Evolutionary conservation across 2,113 vertebrate species (phyloP).

Genomic region (Triplophysa dalaica): DNA sequence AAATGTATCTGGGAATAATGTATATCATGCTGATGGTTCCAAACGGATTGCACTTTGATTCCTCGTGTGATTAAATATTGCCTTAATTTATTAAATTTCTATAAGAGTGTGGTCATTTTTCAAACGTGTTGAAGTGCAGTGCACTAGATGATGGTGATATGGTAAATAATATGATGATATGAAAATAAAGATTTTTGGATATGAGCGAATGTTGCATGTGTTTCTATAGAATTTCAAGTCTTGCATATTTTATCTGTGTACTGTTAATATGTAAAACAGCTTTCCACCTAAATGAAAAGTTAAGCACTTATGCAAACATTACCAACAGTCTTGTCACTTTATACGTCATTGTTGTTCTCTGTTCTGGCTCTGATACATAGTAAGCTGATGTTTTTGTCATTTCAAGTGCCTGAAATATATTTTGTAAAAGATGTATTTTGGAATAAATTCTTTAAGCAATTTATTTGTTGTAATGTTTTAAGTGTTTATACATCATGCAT

Average conservation of each 20-base stretch:
- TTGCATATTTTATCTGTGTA: background rate
- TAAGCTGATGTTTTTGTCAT: background rate
- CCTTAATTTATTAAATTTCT: conserved; percentile 49
- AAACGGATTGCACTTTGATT: conserved; percentile 42
- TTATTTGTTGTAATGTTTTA: background rate
- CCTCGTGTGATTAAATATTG: conserved; percentile 14
- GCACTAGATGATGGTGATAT: conserved; percentile 18
- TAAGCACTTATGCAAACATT: conserved; percentile 26
- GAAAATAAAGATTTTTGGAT: conserved; percentile 12
- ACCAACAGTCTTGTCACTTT: background rate
- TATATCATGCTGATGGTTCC: conserved; percentile 27
- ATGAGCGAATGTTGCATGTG: conserved; percentile 39
- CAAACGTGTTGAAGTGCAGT: conserved; percentile 32
- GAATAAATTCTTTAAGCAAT: conserved; percentile 26
- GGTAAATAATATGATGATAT: background rate
- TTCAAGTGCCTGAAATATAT: conserved; percentile 32
- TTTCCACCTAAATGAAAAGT: conserved; percentile 23
- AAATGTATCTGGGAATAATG: conserved; percentile 14
- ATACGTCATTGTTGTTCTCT: background rate
- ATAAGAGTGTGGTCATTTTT: conserved; percentile 3
- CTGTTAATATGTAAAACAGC: background rate
- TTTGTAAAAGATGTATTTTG: conserved; percentile 32
- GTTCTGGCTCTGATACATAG: background rate
- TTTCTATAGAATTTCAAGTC: background rate
- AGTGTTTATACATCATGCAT: background rate